Conservation (phyloP, 2,888 invertebrate species). For the Thereva unica region DNA sequence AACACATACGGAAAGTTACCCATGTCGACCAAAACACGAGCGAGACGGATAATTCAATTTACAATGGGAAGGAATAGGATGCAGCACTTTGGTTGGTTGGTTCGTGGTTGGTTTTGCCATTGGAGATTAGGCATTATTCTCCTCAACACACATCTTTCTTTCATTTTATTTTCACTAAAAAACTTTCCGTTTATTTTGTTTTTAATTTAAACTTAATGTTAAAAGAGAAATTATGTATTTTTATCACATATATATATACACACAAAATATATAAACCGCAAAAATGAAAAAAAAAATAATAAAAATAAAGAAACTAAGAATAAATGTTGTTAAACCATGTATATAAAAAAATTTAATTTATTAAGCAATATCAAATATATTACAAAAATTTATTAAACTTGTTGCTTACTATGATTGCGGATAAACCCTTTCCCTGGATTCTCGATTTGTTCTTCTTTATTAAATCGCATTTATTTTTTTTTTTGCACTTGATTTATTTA, state of each 20-base stretch:
- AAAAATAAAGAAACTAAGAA: slow-evolving; percentile 12
- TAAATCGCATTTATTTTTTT: neutral
- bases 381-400: slow-evolving; percentile 30
- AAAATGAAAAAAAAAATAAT: slow-evolving; percentile 26
- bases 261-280: neutral
- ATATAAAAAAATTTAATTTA: slow-evolving; percentile 38
- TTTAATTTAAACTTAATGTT: neutral
- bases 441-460: neutral
- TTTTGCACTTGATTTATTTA: neutral
- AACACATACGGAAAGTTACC: too few species aligned
- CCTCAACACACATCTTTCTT: too few species aligned
- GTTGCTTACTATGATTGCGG: neutral
- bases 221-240: slow-evolving; percentile 23
- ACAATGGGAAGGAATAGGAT: too few species aligned
- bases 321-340: slow-evolving; percentile 41
- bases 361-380: slow-evolving; percentile 41
- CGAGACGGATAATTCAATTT: too few species aligned
- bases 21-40: too few species aligned
- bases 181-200: too few species aligned
- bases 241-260: slow-evolving; percentile 29
- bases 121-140: too few species aligned
- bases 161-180: too few species aligned
- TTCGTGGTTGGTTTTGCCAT: too few species aligned
- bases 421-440: slow-evolving; percentile 1
- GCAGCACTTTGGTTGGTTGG: too few species aligned